Evolutionary conservation across 2,797 vertebrate species (phyloP).

Genomic region (Leontopithecus rosalia): DNA sequence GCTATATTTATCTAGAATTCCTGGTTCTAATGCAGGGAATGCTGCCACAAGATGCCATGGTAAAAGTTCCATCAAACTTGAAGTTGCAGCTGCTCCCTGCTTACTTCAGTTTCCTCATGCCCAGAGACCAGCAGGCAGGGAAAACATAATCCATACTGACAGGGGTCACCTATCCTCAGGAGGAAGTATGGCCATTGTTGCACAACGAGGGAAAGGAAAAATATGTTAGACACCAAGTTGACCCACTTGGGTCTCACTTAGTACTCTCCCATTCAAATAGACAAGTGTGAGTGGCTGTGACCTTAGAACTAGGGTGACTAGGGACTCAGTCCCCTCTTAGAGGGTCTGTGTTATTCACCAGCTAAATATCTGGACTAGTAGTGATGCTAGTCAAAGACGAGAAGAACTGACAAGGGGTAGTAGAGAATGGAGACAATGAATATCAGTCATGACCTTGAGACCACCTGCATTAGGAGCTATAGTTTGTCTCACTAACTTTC

Average conservation of each 20-base stretch:
- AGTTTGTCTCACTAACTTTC: background rate
- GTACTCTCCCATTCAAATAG: background rate
- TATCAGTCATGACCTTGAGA: background rate
- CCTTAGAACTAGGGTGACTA: background rate
- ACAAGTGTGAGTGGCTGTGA: background rate
- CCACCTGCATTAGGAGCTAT: background rate
- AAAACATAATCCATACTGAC: background rate
- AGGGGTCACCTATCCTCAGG: background rate
- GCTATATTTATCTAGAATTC: background rate
- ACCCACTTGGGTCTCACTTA: background rate
- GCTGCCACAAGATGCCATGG: background rate
- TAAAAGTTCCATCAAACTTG: background rate
- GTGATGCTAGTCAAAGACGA: background rate
- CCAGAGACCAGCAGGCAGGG: background rate
- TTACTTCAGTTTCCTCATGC: background rate
- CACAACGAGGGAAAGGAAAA: background rate
- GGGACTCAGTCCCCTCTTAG: background rate
- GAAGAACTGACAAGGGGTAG: background rate
- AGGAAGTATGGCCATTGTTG: background rate
- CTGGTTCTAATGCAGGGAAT: background rate
- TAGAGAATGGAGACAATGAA: background rate
- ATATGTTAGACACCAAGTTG: background rate
- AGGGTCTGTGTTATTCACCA: background rate
- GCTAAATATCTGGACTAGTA: background rate
- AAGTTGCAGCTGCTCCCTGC: background rate